Percentiles rank a stretch among this genome's conserved stretches.
Conservation (phyloP, 2,797 vertebrate species). For the Notoglanidium macrostoma region DNA sequence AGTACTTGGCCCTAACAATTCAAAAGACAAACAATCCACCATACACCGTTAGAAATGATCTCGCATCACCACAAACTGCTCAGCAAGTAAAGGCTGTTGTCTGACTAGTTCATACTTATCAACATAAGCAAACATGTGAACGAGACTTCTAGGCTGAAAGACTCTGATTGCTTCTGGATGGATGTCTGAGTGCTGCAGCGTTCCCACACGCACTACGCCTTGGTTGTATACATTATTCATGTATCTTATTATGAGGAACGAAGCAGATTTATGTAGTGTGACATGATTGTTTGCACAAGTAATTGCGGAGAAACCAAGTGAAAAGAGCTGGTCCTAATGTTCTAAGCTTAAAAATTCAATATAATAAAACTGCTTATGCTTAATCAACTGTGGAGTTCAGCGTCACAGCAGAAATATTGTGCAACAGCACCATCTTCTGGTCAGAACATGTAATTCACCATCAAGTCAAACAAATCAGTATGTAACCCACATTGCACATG, state of each 20-base stretch:
- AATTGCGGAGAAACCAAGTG: constrained; percentile 30
- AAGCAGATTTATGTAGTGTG: constrained; percentile 25
- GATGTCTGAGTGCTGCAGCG: not conserved
- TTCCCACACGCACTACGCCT: not conserved
- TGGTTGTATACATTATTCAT: constrained; percentile 52
- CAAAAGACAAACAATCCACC: not conserved
- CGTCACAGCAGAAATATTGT: constrained; percentile 15
- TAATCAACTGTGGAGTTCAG: not conserved
- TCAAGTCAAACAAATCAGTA: not conserved
- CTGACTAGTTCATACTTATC: constrained; percentile 4
- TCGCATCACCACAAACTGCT: not conserved
- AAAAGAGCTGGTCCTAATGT: constrained; percentile 6
- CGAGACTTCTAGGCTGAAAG: not conserved
- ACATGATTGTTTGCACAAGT: constrained; percentile 26
- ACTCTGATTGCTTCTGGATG: constrained; percentile 21
- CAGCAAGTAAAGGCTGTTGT: not conserved
- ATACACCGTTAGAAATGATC: not conserved
- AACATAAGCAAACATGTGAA: constrained; percentile 16
- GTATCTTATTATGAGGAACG: constrained; percentile 52
- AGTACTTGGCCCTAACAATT: not conserved
- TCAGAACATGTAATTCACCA: not conserved
- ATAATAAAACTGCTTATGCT: not conserved
- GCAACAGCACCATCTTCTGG: constrained; percentile 55
- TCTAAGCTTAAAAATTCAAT: constrained; percentile 22
- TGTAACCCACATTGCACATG: too few species aligned